Evolutionary conservation across 1,140 invertebrate species (phyloP).

Genomic region (Drosophila littoralis): DNA sequence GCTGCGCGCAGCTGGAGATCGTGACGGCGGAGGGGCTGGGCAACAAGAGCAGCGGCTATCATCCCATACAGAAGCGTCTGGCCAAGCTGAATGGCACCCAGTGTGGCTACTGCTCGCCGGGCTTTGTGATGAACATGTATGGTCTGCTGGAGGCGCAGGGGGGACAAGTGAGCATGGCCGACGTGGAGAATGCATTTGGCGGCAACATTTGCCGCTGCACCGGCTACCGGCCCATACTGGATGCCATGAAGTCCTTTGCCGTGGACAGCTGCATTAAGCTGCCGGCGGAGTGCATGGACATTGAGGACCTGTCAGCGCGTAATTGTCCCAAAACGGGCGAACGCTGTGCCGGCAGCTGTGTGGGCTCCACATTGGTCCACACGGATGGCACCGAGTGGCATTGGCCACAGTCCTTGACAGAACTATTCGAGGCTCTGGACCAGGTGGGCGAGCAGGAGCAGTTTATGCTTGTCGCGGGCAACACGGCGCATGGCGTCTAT

Average conservation of each 20-base stretch:
- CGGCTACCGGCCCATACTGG: conserved; percentile 93
- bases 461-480: conserved; percentile 86
- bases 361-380: conserved; percentile 78
- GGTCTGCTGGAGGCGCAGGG: conserved; percentile 86
- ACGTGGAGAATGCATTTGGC: conserved; percentile 91
- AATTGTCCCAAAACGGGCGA: conserved; percentile 50
- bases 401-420: conserved; percentile 84
- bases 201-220: conserved; percentile 95
- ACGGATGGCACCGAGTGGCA: conserved; percentile 70
- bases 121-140: conserved; percentile 94
- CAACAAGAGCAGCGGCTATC: conserved; percentile 88
- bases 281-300: conserved; percentile 70
- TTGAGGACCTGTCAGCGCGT: conserved; percentile 56
- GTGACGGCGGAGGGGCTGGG: conserved; percentile 92
- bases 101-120: conserved; percentile 93
- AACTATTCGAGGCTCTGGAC: conserved; percentile 86
- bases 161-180: conserved; percentile 86
- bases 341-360: conserved; percentile 43
- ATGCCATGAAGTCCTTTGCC: conserved; percentile 92
- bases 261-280: conserved; percentile 88
- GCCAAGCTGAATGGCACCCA: conserved; percentile 91
- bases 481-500: conserved; percentile 88
- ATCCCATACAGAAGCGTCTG: conserved; percentile 88
- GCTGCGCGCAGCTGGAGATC: conserved; percentile 90
- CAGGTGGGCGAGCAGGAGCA: conserved; percentile 82